Conservation (phyloP, 2,797 vertebrate genomes). For the Austrolebias charrua region DNA sequence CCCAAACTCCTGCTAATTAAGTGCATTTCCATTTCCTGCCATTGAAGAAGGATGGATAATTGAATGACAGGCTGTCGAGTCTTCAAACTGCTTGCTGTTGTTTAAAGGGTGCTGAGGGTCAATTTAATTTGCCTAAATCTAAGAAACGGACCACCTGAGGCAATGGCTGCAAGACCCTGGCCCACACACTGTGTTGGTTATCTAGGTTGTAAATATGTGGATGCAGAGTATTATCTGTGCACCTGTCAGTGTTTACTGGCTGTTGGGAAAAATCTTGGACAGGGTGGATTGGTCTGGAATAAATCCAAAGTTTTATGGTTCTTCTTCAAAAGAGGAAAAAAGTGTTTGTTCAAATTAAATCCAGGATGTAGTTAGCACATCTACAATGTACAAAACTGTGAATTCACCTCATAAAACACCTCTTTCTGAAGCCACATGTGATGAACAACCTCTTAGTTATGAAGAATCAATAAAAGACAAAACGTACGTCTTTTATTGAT, state of each 20-base stretch:
- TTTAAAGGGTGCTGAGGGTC: conserved; percentile 52
- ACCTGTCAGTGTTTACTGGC: not conserved
- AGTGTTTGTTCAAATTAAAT: not conserved
- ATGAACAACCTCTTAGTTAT: not conserved
- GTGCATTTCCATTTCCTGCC: conserved; percentile 53
- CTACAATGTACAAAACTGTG: no score
- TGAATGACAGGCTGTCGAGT: conserved; percentile 55
- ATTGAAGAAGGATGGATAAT: conserved; percentile 59
- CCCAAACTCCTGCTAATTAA: conserved; percentile 59
- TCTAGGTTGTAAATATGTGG: not conserved
- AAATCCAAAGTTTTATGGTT: no score
- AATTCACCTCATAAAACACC: not conserved
- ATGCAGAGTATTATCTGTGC: not conserved
- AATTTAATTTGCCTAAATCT: conserved; percentile 70
- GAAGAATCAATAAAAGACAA: not conserved
- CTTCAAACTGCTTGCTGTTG: conserved; percentile 54
- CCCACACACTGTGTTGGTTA: conserved; percentile 41
- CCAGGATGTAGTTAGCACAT: no score
- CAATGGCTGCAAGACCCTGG: conserved; percentile 32
- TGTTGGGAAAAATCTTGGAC: not conserved
- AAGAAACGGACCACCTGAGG: conserved; percentile 59
- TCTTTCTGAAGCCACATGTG: no score
- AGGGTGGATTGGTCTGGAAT: not conserved
- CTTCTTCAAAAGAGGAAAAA: not conserved
- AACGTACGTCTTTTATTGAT: no score